Evolutionary conservation across 2,797 vertebrate species (phyloP).

Genomic region (Chaetodon trifasciatus): DNA sequence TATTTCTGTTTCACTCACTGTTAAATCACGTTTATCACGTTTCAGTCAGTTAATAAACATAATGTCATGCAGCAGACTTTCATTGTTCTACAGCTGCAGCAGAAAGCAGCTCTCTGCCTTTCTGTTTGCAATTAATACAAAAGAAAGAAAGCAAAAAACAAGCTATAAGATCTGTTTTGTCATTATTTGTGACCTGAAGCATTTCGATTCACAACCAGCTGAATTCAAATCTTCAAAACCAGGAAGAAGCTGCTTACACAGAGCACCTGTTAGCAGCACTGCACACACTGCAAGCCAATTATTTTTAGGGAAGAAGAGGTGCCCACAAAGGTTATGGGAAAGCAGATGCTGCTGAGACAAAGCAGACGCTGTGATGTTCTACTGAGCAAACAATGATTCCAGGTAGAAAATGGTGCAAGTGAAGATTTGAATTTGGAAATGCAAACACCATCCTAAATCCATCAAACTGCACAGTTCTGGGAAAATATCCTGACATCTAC

Average conservation of each 20-base stretch:
- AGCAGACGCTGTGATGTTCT: conserved; percentile 27
- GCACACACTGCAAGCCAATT: conserved; percentile 49
- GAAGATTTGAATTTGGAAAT: conserved; percentile 15
- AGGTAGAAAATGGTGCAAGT: background rate
- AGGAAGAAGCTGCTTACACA: conserved; percentile 30
- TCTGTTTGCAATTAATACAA: conserved; percentile 3
- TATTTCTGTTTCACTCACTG: background rate
- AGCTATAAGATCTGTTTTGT: conserved; percentile 30
- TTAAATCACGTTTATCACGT: background rate
- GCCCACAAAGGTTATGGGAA: conserved; percentile 7
- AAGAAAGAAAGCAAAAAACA: conserved; percentile 3
- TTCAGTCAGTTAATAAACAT: background rate
- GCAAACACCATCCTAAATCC: background rate
- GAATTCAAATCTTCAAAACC: conserved; percentile 41
- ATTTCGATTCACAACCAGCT: conserved; percentile 9
- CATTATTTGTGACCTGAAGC: conserved; percentile 59
- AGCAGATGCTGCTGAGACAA: conserved; percentile 26
- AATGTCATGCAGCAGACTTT: background rate
- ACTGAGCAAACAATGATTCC: background rate
- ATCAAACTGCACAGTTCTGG: background rate
- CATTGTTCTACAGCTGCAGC: background rate
- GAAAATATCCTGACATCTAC: background rate
- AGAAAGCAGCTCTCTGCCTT: background rate
- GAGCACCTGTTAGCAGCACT: conserved; percentile 30
- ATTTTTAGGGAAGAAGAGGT: conserved; percentile 45